Conservation (phyloP, 2,113 vertebrate species). For the Octodon degus region DNA sequence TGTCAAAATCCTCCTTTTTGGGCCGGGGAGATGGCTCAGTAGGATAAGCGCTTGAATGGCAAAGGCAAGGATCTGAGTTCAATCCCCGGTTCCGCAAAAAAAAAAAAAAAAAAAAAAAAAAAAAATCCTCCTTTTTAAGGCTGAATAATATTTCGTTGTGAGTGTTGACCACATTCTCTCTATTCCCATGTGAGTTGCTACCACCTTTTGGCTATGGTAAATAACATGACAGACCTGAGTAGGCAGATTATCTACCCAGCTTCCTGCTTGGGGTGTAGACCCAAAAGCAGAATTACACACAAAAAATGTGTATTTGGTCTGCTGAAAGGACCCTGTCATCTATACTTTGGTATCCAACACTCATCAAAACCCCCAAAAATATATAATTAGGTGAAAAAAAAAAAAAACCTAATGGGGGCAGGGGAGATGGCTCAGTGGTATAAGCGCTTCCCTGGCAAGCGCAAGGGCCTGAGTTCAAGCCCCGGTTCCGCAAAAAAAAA, state of each 20-base stretch:
- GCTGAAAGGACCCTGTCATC: slow-evolving; percentile 14
- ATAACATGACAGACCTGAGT: neutral
- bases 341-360: neutral
- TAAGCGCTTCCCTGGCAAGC: too few species aligned
- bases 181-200: neutral
- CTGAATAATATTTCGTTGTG: slow-evolving; percentile 14
- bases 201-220: neutral
- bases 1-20: neutral
- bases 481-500: too few species aligned
- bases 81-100: too few species aligned
- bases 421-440: too few species aligned
- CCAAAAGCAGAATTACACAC: slow-evolving; percentile 8
- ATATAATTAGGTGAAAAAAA: neutral
- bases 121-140: slow-evolving; percentile 5
- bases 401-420: neutral
- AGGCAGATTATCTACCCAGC: neutral
- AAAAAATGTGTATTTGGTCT: slow-evolving; percentile 41
- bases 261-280: neutral
- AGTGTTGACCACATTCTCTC: neutral
- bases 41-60: too few species aligned
- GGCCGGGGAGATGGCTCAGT: too few species aligned
- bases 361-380: neutral
- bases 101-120: too few species aligned
- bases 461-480: too few species aligned
- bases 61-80: too few species aligned